A percentile compares a stretch with the other conserved stretches of the same genome.
Evolutionary conservation across 2,113 vertebrate species (phyloP).

Genomic region (Orcinus orca): DNA sequence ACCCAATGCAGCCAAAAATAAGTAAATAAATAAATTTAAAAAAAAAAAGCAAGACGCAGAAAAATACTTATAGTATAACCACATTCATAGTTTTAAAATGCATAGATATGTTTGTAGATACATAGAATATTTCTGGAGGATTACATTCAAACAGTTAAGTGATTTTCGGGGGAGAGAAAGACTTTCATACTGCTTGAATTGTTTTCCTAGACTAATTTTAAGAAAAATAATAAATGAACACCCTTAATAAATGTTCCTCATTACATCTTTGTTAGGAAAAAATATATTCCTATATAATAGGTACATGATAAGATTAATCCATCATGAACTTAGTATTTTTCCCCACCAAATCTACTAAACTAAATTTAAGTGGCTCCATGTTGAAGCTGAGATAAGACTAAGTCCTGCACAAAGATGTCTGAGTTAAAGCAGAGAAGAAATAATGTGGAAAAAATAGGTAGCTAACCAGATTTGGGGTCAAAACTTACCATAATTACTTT

Average conservation of each 20-base stretch:
- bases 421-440: constrained; percentile 13
- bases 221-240: not conserved
- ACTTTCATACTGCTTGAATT: not conserved
- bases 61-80: not conserved
- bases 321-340: not conserved
- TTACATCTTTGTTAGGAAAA: not conserved
- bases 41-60: not conserved
- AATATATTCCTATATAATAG: not conserved
- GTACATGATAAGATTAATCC: not conserved
- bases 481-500: not conserved
- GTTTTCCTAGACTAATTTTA: not conserved
- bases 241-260: not conserved
- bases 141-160: not conserved
- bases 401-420: not conserved
- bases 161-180: not conserved
- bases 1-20: too few relatives aligned
- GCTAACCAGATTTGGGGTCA: not conserved
- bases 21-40: not conserved
- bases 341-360: not conserved
- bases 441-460: not conserved
- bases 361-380: not conserved
- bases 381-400: not conserved
- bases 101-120: not conserved
- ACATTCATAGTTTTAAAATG: not conserved
- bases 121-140: not conserved